Evolutionary conservation across 1,140 invertebrate species (phyloP).

Genomic region (Chelonus insularis): DNA sequence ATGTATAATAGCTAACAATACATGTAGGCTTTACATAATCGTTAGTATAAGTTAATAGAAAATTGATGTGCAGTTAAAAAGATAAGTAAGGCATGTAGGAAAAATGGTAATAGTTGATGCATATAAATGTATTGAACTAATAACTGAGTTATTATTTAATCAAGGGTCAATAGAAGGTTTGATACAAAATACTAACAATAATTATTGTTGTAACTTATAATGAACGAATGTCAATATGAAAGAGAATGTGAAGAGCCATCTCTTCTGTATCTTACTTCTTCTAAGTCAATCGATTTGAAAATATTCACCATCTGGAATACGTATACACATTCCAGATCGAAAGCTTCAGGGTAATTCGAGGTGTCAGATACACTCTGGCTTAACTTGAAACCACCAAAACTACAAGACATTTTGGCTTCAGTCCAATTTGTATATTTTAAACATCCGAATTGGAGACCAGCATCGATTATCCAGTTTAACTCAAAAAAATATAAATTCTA

Average conservation of each 20-base stretch:
- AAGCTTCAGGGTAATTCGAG: slow-evolving; percentile 4
- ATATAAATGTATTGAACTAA: not conserved
- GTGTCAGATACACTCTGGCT: not conserved
- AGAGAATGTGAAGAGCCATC: not conserved
- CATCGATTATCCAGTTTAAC: slow-evolving; percentile 1
- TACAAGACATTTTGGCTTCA: slow-evolving; percentile 25
- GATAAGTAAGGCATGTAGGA: not conserved
- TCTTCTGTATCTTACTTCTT: not conserved
- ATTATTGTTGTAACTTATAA: not conserved
- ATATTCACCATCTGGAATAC: not conserved
- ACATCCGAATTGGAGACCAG: not conserved
- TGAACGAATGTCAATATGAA: not conserved
- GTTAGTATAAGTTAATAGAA: not conserved
- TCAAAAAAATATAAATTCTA: not conserved
- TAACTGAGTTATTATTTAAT: not conserved
- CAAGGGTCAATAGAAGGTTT: not conserved
- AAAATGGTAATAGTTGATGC: not conserved
- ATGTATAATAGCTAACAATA: not conserved
- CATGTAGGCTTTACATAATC: not conserved
- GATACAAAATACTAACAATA: not conserved
- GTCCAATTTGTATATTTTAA: slow-evolving; percentile 25
- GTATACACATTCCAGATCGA: not conserved
- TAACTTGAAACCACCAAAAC: slow-evolving; percentile 4
- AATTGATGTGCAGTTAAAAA: not conserved
- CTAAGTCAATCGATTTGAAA: slow-evolving; percentile 3